These are phyloP conservation scores for Scaptomyza caliginosa DNA, from an alignment of 2,888 invertebrate genomes.

Conservation along the genomic window DNA sequence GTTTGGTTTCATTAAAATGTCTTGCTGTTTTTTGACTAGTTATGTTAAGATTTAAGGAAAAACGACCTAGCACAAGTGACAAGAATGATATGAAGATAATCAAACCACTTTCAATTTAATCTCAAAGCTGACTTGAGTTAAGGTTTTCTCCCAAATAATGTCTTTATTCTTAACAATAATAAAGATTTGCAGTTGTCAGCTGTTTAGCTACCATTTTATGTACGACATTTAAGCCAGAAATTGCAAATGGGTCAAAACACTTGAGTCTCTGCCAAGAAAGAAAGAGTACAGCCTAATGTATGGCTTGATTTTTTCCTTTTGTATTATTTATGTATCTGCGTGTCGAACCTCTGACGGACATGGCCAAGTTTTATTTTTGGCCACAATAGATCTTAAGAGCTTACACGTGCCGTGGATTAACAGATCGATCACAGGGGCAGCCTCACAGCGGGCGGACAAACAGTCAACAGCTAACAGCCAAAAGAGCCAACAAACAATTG, in stretches of 20 bases:
- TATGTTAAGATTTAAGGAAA: background rate
- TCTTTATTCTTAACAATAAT: no score
- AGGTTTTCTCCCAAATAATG: no score
- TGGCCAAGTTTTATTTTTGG: conserved; percentile 25
- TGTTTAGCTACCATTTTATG: conserved; percentile 7
- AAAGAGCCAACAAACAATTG: conserved; percentile 12
- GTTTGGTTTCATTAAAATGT: background rate
- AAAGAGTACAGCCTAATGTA: conserved; percentile 5
- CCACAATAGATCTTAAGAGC: conserved; percentile 54
- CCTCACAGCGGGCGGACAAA: conserved; percentile 40
- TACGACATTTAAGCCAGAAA: conserved; percentile 6
- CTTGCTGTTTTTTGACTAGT: no score
- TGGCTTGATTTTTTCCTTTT: conserved; percentile 20
- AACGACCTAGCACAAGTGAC: background rate
- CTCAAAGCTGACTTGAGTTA: no score
- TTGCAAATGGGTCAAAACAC: conserved; percentile 46
- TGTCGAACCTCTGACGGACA: conserved; percentile 30
- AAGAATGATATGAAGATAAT: no score
- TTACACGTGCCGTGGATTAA: conserved; percentile 76
- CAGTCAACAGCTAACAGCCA: conserved; percentile 8
- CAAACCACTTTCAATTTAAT: no score
- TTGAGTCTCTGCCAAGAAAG: conserved; percentile 24
- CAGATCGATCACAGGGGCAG: conserved; percentile 27
- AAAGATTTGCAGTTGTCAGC: no score
- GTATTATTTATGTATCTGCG: conserved; percentile 6